These are phyloP conservation scores for Petrocephalus zakoni DNA, from an alignment of 2,113 vertebrate genomes.

Conservation along the genomic window DNA sequence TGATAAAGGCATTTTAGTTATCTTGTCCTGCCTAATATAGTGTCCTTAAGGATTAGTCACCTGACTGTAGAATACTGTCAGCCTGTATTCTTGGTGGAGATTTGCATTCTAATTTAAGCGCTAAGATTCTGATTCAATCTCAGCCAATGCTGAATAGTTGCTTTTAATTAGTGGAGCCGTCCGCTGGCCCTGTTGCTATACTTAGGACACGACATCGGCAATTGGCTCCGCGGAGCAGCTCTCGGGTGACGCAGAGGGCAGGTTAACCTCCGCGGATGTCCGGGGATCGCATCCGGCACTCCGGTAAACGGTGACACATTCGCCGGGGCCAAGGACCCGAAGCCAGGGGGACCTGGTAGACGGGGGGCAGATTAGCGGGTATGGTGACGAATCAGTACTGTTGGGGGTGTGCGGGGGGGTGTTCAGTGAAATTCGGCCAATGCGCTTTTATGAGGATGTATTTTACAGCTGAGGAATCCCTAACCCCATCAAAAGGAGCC, in stretches of 20 bases:
- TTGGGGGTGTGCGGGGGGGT: background rate
- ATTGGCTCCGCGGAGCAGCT: background rate
- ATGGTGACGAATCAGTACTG: background rate
- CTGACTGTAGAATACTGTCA: background rate
- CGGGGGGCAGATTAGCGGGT: background rate
- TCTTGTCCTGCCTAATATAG: constrained; percentile 12
- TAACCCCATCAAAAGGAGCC: background rate
- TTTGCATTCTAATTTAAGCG: constrained; percentile 12
- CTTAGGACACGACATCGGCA: background rate
- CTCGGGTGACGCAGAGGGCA: constrained; percentile 7
- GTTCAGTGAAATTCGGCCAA: background rate
- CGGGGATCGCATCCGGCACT: background rate
- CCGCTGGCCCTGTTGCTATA: background rate
- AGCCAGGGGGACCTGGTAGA: background rate
- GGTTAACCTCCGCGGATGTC: background rate
- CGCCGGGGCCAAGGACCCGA: constrained; percentile 4
- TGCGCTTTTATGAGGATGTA: background rate
- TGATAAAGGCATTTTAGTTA: constrained; percentile 1
- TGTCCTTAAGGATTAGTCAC: constrained; percentile 1
- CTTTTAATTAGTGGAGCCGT: constrained; percentile 4
- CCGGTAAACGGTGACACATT: constrained; percentile 9
- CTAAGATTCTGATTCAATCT: background rate
- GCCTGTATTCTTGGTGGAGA: background rate
- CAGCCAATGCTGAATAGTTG: background rate
- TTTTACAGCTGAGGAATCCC: background rate